These are phyloP conservation scores for Chanos chanos DNA, from an alignment of 2,797 vertebrate genomes.

Conservation along the genomic window DNA sequence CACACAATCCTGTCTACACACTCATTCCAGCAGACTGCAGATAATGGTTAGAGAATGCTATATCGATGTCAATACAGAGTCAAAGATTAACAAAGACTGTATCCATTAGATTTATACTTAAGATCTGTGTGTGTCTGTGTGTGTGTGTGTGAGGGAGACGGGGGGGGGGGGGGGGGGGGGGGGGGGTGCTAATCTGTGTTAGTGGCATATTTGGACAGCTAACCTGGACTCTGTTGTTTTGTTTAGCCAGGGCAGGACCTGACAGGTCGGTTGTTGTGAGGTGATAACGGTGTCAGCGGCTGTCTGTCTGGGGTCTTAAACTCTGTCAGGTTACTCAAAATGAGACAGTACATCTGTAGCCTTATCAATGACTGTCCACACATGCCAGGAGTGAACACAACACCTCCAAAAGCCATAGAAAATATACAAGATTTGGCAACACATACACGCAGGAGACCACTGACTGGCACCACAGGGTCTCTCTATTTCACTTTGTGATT, in stretches of 20 bases:
- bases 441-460: neutral
- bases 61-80: too few species aligned
- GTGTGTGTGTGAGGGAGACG: constrained; percentile 23
- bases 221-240: constrained; percentile 42
- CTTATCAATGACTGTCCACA: constrained; percentile 56
- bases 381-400: constrained; percentile 33
- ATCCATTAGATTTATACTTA: constrained; percentile 56
- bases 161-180: too few species aligned
- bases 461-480: neutral
- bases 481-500: neutral
- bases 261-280: constrained; percentile 37
- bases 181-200: constrained; percentile 26
- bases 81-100: too few species aligned
- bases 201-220: constrained; percentile 38
- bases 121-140: constrained; percentile 32
- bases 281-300: constrained; percentile 59
- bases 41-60: too few species aligned
- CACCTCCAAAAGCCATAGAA: constrained; percentile 2
- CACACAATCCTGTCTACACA: too few species aligned
- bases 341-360: constrained; percentile 45
- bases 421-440: too few species aligned
- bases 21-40: too few species aligned
- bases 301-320: constrained; percentile 34
- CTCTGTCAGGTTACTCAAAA: constrained; percentile 33
- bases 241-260: constrained; percentile 24